Conservation (phyloP, 1,140 invertebrate species). For the Bursaphelenchus mucronatus region DNA sequence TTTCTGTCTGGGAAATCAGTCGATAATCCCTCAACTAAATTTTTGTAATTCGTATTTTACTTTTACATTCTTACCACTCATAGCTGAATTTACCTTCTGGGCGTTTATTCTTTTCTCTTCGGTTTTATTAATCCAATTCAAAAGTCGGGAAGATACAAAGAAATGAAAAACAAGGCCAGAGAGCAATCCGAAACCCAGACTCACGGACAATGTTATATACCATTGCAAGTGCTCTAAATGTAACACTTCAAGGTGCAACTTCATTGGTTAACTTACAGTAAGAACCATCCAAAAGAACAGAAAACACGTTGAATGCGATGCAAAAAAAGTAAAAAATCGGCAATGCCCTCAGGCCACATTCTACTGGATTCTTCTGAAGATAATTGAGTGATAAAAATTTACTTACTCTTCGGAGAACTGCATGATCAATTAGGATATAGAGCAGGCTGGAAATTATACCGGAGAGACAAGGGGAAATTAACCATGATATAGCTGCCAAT, state of each 20-base stretch:
- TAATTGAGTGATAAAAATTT: neutral
- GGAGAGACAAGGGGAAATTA: conserved; percentile 84
- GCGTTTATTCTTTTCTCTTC: neutral
- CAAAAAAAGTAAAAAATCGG: conserved; percentile 88
- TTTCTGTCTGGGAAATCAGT: no score
- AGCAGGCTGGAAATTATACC: conserved; percentile 78
- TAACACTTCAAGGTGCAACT: conserved; percentile 67
- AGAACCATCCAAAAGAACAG: conserved; percentile 83
- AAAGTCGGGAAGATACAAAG: conserved; percentile 57
- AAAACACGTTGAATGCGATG: conserved; percentile 83
- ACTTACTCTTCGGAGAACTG: conserved; percentile 71
- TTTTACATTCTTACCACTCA: neutral
- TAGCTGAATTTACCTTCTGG: neutral
- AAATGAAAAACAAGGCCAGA: conserved; percentile 71
- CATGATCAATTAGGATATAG: conserved; percentile 74
- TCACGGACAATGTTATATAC: conserved; percentile 73
- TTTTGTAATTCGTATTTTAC: neutral
- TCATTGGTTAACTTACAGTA: conserved; percentile 69
- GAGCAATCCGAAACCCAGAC: conserved; percentile 69
- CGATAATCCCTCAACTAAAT: neutral
- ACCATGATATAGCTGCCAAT: conserved; percentile 81
- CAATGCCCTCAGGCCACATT: conserved; percentile 74
- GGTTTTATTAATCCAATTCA: conserved; percentile 14
- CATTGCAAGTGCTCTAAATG: conserved; percentile 79
- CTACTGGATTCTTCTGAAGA: conserved; percentile 70